Percentiles rank a stretch among this genome's conserved stretches.
Conservation (phyloP, 2,888 invertebrate species). For the Chloroclysta siterata region DNA sequence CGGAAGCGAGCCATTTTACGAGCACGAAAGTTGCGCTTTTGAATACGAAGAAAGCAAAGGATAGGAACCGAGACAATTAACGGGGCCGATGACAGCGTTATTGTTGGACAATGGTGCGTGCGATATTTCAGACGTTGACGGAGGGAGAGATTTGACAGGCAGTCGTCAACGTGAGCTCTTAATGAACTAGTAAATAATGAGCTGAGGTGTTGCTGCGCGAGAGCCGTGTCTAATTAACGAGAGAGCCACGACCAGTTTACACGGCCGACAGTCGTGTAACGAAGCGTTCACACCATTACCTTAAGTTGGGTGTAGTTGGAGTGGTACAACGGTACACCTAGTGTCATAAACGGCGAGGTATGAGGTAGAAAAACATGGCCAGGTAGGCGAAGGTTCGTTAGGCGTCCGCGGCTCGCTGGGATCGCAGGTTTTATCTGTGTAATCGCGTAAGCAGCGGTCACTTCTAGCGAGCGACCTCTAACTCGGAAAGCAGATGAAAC, state of each 20-base stretch:
- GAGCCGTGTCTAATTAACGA: conserved; percentile 79
- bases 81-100: conserved; percentile 77
- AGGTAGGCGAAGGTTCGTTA: conserved; percentile 69
- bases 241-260: conserved; percentile 63
- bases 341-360: conserved; percentile 53
- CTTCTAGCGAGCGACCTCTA: conserved; percentile 80
- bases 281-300: conserved; percentile 59
- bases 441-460: conserved; percentile 78
- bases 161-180: conserved; percentile 79
- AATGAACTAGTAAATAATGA: conserved; percentile 85
- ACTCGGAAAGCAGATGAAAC: conserved; percentile 78
- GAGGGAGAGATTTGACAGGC: conserved; percentile 77
- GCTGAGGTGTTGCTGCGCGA: conserved; percentile 75
- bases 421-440: conserved; percentile 72
- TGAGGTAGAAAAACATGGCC: conserved; percentile 56
- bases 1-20: conserved; percentile 67
- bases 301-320: conserved; percentile 47
- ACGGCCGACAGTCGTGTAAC: conserved; percentile 52
- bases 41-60: conserved; percentile 61
- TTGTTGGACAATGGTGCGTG: conserved; percentile 77
- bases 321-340: conserved; percentile 56
- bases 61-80: conserved; percentile 74
- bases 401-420: conserved; percentile 55
- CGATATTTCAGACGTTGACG: conserved; percentile 74
- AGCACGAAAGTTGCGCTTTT: conserved; percentile 60